Evolutionary conservation across 2,113 vertebrate species (phyloP).

Genomic region (Phoxinus phoxinus): DNA sequence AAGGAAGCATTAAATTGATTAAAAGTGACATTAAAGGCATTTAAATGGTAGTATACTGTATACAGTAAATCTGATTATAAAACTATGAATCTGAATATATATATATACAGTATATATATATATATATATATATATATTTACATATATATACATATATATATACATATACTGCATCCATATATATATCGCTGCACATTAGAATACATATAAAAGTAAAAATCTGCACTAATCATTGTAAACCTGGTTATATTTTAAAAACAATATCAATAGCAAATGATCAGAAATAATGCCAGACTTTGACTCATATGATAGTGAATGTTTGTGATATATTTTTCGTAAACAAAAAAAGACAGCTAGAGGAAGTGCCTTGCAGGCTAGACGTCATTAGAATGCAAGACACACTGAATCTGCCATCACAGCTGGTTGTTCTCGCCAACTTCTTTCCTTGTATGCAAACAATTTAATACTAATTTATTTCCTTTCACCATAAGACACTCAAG

Average conservation of each 20-base stretch:
- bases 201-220: background rate
- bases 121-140: background rate
- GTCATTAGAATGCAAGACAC: conserved; percentile 1
- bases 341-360: background rate
- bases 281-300: background rate
- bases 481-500: conserved; percentile 34
- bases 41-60: background rate
- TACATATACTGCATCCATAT: background rate
- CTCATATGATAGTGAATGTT: background rate
- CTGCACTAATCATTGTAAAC: background rate
- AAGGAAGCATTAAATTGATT: background rate
- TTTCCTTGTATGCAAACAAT: conserved; percentile 22
- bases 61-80: background rate
- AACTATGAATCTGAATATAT: background rate
- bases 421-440: conserved; percentile 10
- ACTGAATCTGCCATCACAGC: conserved; percentile 2
- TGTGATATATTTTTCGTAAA: background rate
- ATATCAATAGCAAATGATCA: background rate
- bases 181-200: background rate
- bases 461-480: conserved; percentile 39
- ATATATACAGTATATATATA: background rate
- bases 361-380: background rate
- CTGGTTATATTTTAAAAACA: background rate
- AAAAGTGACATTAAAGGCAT: background rate
- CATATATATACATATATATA: background rate